Evolutionary conservation across 1,140 invertebrate genomes (phyloP), one percentile per base, ranked within the genome.

Genomic region (Microplitis mediator): DNA sequence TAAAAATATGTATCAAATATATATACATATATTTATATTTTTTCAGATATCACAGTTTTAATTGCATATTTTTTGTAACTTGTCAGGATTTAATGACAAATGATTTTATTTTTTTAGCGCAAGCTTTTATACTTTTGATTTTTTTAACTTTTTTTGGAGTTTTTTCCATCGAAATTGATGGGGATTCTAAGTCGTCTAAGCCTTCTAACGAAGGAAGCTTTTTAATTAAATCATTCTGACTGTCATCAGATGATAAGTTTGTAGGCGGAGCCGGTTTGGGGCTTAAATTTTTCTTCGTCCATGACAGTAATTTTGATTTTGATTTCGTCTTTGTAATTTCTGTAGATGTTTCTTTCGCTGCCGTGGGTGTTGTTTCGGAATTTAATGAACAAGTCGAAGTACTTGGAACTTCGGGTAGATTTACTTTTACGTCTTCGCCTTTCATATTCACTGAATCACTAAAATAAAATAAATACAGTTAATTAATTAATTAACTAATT

Each of bases 121-220:
- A 75, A 32, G 13, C 65, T 4, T 63, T 64, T 45, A 73, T 52
- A n/a, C 70, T 56, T 8, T 67, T 77, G 32, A 70, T 72, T 35
- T 74, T 76, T 65, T 64, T 76, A 13, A 67, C 61, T 45, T 51
- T 72, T 56, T 68, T 65, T 16, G 58, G n/a, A 52, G 23, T 39
- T 2, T 56, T 14, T 16, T 50, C 56, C 66, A 31, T 35, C 16
- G 14, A 35, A n/a, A 4, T 62, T 13, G 58, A 56, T 5, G 71
- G 5, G 3, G 68, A 56, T 61, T 70, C 61, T 39, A 79, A 51
- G 6, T 52, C 51, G 50, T 76, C 74, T 23, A 79, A 36, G 45
- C 74, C 73, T 50, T 75, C 74, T 54, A 79, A 65, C 14, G 78
- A 75, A 45, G 77, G 77, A 23, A 77, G 70, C 54, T 23, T 66